Percentiles rank a stretch among this genome's conserved stretches.
Conservation (phyloP, 2,797 vertebrate species). For the Hyperoplus immaculatus region DNA sequence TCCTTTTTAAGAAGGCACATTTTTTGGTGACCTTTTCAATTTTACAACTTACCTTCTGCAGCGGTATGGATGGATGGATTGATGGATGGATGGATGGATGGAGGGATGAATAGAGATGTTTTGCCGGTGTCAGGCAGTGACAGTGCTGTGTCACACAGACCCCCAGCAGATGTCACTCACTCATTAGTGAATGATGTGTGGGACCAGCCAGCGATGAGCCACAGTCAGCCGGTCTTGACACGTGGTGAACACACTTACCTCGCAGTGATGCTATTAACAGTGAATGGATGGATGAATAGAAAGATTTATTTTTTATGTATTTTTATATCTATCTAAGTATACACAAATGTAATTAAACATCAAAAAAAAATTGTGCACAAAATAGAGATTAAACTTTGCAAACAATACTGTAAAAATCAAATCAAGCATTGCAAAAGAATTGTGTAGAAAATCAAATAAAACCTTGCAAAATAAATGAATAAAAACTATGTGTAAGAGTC, state of each 20-base stretch:
- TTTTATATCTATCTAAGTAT: no score
- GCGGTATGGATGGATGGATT: constrained; percentile 1
- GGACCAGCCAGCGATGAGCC: constrained; percentile 30
- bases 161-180: constrained; percentile 88
- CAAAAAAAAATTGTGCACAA: no score
- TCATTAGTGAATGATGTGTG: constrained; percentile 82
- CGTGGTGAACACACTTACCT: constrained; percentile 18
- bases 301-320: no score
- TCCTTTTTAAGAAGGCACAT: background rate
- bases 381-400: no score
- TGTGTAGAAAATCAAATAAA: no score
- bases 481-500: no score
- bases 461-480: no score
- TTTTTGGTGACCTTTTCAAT: background rate
- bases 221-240: constrained; percentile 33
- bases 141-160: constrained; percentile 67
- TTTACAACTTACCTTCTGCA: constrained; percentile 1
- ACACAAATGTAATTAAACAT: no score
- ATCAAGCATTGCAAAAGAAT: no score
- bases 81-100: constrained; percentile 15
- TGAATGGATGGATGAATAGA: no score
- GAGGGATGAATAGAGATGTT: constrained; percentile 41
- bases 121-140: constrained; percentile 53
- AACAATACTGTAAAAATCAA: no score
- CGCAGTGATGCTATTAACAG: constrained; percentile 17